Conservation (phyloP, 2,888 invertebrate species). For the Dryocosmus kuriphilus region DNA sequence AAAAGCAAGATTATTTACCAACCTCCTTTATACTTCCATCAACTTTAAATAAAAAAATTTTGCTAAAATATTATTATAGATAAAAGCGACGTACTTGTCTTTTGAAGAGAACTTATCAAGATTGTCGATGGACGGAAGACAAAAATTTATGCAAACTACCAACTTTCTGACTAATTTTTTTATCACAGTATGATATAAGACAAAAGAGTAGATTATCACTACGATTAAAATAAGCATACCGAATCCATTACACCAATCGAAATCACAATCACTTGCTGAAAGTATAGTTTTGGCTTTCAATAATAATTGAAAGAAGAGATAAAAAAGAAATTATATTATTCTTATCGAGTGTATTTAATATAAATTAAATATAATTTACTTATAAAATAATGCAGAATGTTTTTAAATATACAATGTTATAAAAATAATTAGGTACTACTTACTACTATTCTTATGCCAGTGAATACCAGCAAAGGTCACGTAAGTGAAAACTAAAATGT, state of each 20-base stretch:
- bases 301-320: neutral
- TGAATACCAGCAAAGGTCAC: constrained; percentile 67
- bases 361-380: neutral
- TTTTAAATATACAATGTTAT: too few relatives aligned
- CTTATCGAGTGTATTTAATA: neutral
- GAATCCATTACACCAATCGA: constrained; percentile 82
- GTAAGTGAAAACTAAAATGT: constrained; percentile 64
- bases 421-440: neutral
- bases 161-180: constrained; percentile 76
- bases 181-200: constrained; percentile 83
- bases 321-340: neutral
- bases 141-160: neutral
- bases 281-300: constrained; percentile 12
- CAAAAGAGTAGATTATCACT: constrained; percentile 80
- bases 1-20: too few relatives aligned
- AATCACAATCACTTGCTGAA: constrained; percentile 58
- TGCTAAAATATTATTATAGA: neutral
- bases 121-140: neutral
- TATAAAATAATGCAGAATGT: too few relatives aligned
- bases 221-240: constrained; percentile 85
- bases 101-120: neutral
- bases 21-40: neutral
- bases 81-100: neutral
- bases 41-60: neutral
- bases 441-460: constrained; percentile 66